These are phyloP conservation scores for Antennarius striatus DNA, from an alignment of 2,113 vertebrate species.

Conservation along the genomic window DNA sequence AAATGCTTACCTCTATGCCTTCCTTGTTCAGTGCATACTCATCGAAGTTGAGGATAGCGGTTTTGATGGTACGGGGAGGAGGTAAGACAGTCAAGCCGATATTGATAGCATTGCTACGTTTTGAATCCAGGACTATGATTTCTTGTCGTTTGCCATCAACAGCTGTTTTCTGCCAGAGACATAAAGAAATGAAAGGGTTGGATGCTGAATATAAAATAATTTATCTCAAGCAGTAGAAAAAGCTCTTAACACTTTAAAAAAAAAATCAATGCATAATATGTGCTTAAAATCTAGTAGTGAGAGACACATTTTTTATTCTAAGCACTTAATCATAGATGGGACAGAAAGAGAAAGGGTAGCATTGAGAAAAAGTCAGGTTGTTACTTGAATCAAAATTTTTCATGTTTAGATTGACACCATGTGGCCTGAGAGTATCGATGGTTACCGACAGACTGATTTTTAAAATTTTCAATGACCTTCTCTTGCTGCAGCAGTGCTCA, in stretches of 20 bases:
- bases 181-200: conserved; percentile 9
- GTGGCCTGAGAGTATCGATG: no score
- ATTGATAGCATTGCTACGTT: conserved; percentile 97
- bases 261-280: not conserved
- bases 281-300: no score
- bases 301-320: no score
- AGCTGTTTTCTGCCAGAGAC: conserved; percentile 87
- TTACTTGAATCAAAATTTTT: no score
- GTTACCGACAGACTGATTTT: no score
- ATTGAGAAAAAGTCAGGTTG: no score
- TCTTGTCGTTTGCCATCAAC: conserved; percentile 96
- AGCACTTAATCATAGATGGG: no score
- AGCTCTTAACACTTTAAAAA: not conserved
- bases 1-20: conserved; percentile 91
- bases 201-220: not conserved
- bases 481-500: no score
- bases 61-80: conserved; percentile 96
- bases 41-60: conserved; percentile 97
- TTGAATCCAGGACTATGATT: conserved; percentile 95
- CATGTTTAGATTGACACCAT: no score
- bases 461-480: no score
- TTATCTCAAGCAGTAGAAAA: not conserved
- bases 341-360: no score
- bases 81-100: conserved; percentile 97
- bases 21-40: conserved; percentile 99